Evolutionary conservation across 1,140 invertebrate species (phyloP).

Genomic region (Orchestia grillus): DNA sequence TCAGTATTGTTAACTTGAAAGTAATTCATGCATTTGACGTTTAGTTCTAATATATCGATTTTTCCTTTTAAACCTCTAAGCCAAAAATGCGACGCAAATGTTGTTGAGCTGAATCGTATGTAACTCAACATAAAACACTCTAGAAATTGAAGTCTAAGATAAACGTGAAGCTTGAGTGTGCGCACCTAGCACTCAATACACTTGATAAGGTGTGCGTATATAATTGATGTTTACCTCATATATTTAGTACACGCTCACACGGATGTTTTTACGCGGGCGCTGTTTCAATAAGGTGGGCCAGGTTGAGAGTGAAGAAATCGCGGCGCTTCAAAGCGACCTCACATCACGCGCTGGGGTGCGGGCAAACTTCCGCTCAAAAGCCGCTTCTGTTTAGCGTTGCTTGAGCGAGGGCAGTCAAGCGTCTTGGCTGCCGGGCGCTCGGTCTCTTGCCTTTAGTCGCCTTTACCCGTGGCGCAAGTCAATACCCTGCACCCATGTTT

Average conservation of each 20-base stretch:
- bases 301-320: background rate
- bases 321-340: background rate
- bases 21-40: no score
- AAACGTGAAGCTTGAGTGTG: no score
- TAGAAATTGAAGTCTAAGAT: no score
- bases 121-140: no score
- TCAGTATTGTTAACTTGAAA: no score
- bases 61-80: no score
- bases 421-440: background rate
- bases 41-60: no score
- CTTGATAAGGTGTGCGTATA: no score
- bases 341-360: background rate
- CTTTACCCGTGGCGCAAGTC: background rate
- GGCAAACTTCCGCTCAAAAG: background rate
- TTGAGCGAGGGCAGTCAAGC: background rate
- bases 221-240: background rate
- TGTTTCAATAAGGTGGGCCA: background rate
- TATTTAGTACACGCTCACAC: background rate
- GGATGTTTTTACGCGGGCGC: background rate
- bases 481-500: background rate
- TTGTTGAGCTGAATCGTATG: no score
- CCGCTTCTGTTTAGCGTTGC: background rate
- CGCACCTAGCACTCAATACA: no score
- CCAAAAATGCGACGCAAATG: no score
- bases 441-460: background rate